These are phyloP conservation scores for Lamprologus sp. DNA, from an alignment of 2,113 vertebrate genomes.

Conservation along the genomic window DNA sequence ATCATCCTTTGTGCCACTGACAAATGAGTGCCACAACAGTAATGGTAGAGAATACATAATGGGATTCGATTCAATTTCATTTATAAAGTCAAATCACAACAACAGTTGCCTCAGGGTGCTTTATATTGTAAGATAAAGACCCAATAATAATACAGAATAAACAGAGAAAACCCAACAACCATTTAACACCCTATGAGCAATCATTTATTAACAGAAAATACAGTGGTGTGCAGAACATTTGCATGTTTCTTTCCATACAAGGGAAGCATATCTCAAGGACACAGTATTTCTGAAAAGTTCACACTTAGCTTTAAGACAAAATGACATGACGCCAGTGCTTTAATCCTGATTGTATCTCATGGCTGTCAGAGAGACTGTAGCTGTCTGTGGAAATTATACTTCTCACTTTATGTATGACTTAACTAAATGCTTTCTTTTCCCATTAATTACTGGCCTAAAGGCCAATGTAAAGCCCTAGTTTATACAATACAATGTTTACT, in stretches of 20 bases:
- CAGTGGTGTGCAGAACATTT: background rate
- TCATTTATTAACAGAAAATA: background rate
- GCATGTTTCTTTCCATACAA: background rate
- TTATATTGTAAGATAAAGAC: background rate
- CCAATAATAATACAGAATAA: background rate
- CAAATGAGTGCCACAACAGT: background rate
- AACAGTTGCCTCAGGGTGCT: accelerated
- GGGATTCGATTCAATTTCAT: background rate
- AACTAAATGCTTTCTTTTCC: background rate
- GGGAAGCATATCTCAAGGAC: background rate
- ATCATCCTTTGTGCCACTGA: background rate
- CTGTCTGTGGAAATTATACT: background rate
- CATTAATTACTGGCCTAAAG: background rate
- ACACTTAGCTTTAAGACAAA: background rate
- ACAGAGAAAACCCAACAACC: background rate
- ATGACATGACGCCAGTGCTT: background rate
- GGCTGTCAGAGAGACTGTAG: background rate
- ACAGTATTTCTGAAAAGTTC: background rate
- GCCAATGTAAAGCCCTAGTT: background rate
- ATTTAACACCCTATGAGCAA: background rate
- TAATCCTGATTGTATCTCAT: background rate
- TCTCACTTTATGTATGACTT: background rate
- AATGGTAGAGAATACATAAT: background rate
- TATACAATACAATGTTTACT: background rate
- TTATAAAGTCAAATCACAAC: background rate